Conservation (phyloP, 2,888 invertebrate species). For the Drosophila lutescens region DNA sequence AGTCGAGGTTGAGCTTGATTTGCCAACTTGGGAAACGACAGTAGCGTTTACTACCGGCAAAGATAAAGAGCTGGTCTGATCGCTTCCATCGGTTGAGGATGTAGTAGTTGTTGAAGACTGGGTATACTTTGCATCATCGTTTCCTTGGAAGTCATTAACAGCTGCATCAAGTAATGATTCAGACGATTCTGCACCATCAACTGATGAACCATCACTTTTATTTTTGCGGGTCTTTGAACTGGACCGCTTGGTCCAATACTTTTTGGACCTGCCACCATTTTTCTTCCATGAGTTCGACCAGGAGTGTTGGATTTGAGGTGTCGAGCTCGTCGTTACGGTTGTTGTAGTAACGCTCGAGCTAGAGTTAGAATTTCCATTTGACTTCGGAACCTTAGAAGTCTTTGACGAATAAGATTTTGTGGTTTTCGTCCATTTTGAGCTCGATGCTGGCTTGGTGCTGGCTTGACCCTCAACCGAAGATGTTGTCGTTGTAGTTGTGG, state of each 20-base stretch:
- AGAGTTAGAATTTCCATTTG: conserved; percentile 4
- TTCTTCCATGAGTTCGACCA: neutral
- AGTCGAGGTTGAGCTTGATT: conserved; percentile 13
- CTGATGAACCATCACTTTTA: neutral
- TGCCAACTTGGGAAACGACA: neutral
- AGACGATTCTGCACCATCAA: neutral
- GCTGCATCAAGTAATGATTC: neutral
- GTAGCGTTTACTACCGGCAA: neutral
- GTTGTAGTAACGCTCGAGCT: conserved; percentile 6
- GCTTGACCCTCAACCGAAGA: neutral
- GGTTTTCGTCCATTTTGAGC: conserved; percentile 4
- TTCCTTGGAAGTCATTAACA: neutral
- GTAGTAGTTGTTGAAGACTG: conserved; percentile 12
- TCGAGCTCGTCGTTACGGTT: conserved; percentile 5
- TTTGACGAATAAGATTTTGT: conserved; percentile 16
- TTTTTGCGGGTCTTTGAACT: neutral
- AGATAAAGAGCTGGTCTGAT: neutral
- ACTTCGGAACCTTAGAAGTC: neutral
- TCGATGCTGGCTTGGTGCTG: neutral
- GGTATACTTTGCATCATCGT: neutral
- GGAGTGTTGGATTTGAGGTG: neutral
- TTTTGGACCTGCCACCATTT: neutral
- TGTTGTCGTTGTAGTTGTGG: neutral
- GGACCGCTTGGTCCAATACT: neutral
- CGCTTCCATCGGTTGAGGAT: neutral